A percentile compares a stretch with the other conserved stretches of the same genome.
Evolutionary conservation across 2,888 invertebrate species (phyloP).

Genomic region (Rapana venosa): DNA sequence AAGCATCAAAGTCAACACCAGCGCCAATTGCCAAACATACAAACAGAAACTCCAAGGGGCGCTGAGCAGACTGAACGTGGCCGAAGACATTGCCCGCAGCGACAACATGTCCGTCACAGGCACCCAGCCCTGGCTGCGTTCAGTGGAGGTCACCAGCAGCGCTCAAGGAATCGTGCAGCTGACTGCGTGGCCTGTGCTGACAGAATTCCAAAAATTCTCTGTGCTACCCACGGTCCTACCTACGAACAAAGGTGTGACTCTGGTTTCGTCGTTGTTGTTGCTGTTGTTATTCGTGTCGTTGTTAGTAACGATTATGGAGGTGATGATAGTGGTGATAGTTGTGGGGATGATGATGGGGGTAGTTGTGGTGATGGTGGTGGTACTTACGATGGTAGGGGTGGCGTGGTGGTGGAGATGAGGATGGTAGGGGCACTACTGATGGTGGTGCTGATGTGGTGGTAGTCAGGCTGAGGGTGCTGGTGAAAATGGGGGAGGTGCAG

Average conservation of each 20-base stretch:
- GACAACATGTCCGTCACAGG: background rate
- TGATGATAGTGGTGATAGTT: background rate
- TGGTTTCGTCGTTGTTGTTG: background rate
- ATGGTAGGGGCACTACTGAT: too few species aligned
- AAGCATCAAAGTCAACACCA: conserved; percentile 23
- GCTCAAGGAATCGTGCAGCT: background rate
- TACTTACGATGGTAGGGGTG: too few species aligned
- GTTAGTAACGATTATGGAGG: background rate
- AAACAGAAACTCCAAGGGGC: background rate
- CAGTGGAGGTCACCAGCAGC: background rate
- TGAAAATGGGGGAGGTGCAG: too few species aligned
- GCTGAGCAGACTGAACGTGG: background rate
- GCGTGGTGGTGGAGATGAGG: too few species aligned
- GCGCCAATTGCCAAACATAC: background rate
- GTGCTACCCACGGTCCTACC: background rate
- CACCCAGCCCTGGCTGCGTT: background rate
- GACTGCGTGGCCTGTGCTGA: background rate
- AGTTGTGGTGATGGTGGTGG: too few species aligned
- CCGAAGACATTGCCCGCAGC: background rate
- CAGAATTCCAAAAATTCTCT: background rate
- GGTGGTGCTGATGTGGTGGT: too few species aligned
- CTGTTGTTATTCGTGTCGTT: background rate
- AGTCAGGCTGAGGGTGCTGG: too few species aligned
- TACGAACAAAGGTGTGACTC: background rate
- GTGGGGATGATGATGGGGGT: too few species aligned